phyloP scores from a whole-genome alignment of 2,113 vertebrate genomes.

The Chelonoidis abingdonii region DNA sequence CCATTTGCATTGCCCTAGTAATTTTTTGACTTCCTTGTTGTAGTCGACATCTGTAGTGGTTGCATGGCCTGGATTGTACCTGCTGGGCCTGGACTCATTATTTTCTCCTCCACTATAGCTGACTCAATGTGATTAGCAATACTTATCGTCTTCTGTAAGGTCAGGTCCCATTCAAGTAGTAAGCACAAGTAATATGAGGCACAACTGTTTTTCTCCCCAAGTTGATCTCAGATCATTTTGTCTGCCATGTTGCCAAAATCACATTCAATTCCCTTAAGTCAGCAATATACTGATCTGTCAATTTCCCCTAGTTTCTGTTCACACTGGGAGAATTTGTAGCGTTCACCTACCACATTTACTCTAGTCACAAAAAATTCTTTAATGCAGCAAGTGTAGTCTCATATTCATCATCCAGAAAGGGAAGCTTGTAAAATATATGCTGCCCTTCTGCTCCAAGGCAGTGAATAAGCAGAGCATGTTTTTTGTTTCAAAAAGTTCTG shows the following conservation, averaged over 20 bases:
- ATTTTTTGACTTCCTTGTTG: conserved; percentile 40
- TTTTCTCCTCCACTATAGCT: not conserved
- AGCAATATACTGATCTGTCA: not conserved
- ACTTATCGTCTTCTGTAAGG: not conserved
- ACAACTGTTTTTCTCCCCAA: not conserved
- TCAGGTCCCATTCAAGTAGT: not conserved
- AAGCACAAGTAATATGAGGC: not conserved
- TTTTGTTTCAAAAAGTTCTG: not conserved
- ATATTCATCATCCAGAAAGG: not conserved
- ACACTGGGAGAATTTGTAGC: not conserved
- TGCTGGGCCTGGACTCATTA: conserved; percentile 24
- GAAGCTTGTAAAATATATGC: not conserved
- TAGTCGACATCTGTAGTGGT: not conserved
- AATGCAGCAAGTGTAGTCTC: not conserved
- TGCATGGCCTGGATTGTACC: not conserved
- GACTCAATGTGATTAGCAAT: not conserved
- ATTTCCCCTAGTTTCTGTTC: not conserved
- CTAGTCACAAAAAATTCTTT: not conserved
- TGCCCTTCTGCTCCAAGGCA: not conserved
- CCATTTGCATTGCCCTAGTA: conserved; percentile 9
- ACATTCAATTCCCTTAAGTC: not conserved
- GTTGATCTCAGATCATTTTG: not conserved
- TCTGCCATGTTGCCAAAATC: not conserved
- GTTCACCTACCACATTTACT: not conserved
- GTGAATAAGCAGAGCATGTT: not conserved